Evolutionary conservation across 2,888 invertebrate species (phyloP).

Genomic region (Lithosia quadra): DNA sequence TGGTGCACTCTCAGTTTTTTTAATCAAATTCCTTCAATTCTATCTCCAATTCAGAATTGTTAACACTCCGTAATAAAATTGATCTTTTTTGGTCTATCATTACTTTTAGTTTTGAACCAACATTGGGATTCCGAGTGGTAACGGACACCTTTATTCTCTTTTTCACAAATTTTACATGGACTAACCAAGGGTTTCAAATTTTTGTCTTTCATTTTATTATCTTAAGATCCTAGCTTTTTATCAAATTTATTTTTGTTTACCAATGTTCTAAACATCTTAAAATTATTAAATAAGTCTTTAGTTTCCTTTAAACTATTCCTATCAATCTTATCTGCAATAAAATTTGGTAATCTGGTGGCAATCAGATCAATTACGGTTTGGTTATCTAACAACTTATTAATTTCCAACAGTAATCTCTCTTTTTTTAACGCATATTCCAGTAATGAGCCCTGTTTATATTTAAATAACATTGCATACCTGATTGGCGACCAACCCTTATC

Average conservation of each 20-base stretch:
- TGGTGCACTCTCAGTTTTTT: slow-evolving; percentile 11
- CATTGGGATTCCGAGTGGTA: slow-evolving; percentile 25
- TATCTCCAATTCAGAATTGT: background rate
- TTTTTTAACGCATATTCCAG: slow-evolving; percentile 41
- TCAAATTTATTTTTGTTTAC: slow-evolving; percentile 22
- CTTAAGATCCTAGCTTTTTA: no score
- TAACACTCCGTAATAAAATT: background rate
- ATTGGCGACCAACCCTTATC: slow-evolving; percentile 42
- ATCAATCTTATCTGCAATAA: slow-evolving; percentile 32
- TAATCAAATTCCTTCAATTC: background rate
- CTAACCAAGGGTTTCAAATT: no score
- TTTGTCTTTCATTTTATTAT: background rate
- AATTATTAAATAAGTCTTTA: slow-evolving; percentile 30
- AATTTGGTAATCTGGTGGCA: slow-evolving; percentile 24
- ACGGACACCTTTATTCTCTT: background rate
- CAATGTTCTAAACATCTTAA: slow-evolving; percentile 27
- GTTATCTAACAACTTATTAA: no score
- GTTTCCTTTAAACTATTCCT: slow-evolving; percentile 26
- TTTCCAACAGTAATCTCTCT: slow-evolving; percentile 20
- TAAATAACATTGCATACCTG: slow-evolving; percentile 43
- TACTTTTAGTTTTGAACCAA: slow-evolving; percentile 26
- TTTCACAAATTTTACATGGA: slow-evolving; percentile 32
- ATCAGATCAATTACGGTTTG: no score
- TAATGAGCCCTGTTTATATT: slow-evolving; percentile 24
- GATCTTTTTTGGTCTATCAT: background rate